These are phyloP conservation scores for Cotesia chilonis DNA, from an alignment of 1,140 invertebrate genomes.

Conservation along the genomic window DNA sequence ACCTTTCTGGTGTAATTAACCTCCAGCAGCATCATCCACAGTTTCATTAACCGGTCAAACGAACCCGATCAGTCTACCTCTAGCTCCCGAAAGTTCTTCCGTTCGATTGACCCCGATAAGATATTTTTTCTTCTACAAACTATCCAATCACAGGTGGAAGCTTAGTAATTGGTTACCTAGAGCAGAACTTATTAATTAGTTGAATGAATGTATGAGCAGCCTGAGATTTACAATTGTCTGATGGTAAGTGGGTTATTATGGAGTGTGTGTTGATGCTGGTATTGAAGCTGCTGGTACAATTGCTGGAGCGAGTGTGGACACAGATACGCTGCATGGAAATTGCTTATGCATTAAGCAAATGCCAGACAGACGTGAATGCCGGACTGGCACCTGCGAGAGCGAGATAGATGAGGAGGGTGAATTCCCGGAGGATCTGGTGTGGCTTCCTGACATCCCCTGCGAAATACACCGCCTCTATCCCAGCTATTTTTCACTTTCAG, in stretches of 20 bases:
- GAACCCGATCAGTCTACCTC: slow-evolving; percentile 9
- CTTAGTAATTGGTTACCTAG: background rate
- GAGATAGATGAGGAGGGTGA: slow-evolving; percentile 25
- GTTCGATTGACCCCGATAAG: too few species aligned
- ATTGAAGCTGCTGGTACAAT: background rate
- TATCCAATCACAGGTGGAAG: slow-evolving; percentile 1
- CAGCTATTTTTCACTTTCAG: slow-evolving; percentile 28
- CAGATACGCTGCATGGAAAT: slow-evolving; percentile 53
- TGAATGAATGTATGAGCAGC: background rate
- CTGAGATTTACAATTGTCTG: slow-evolving; percentile 35
- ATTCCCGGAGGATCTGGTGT: slow-evolving; percentile 15
- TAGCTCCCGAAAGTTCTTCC: background rate
- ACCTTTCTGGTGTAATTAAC: slow-evolving; percentile 42
- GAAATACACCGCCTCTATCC: slow-evolving; percentile 11
- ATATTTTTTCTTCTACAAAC: background rate
- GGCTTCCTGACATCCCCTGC: slow-evolving; percentile 29
- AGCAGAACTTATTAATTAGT: too few species aligned
- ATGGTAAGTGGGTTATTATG: slow-evolving; percentile 61
- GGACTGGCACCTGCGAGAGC: slow-evolving; percentile 14
- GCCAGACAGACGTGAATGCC: slow-evolving; percentile 52
- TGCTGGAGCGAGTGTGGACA: background rate
- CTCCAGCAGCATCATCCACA: slow-evolving; percentile 27
- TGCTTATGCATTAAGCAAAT: slow-evolving; percentile 64
- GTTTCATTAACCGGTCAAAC: slow-evolving; percentile 29
- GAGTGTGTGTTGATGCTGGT: slow-evolving; percentile 49